Base-by-base conservation (phyloP, 2,888 invertebrate genomes). In the Aphodius granarius region DNA sequence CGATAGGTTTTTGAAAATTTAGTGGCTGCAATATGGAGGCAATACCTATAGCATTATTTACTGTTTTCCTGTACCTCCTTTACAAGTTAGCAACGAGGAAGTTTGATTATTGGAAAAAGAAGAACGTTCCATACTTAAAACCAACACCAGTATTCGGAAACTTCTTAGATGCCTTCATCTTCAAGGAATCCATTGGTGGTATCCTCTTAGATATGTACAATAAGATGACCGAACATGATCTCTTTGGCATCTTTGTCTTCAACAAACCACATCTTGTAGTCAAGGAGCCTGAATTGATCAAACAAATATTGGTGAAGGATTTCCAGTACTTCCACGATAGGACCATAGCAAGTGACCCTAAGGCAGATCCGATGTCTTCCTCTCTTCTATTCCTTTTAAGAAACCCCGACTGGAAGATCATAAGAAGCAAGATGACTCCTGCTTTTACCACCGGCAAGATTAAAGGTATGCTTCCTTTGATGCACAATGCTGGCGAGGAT, bases 381-480 rank as follows among this genome's bases (percentile, higher is more conserved):
- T 85, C 86, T 72, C 84, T 87, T 79, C 79, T 89, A 66, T 85
- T 90, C 77, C 84, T 87, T 0, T 78, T 88, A 73, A 88, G 87
- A 75, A 89, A 88, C 75, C 87, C 88, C 0, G 86, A 87, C 0
- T 91, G 91, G 91, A 90, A 88, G 79, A 84, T 84, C 23, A 80
- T 90, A 15, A 84, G 91, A 22, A 81, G 86, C 0, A 89, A 89
- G 78, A 83, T 91, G 63, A 88, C 89, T 0, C 90, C 90, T 0
- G 88, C 89, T 0, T 89, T 91, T 80, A 89, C 90, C 0, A 86
- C 88, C 0, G 89, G 89, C 21, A 91, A 90, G 82, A 84, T 91
- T 73, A 90, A 88, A 81, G 83, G 82, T 65, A 90, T 91, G 90
- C 86, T 89, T 23, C 86, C 86, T 0, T 82, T 89, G 22, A 87